Evolutionary conservation across 2,797 vertebrate species (phyloP).

Genomic region (Rhabdophis nuchalis): DNA sequence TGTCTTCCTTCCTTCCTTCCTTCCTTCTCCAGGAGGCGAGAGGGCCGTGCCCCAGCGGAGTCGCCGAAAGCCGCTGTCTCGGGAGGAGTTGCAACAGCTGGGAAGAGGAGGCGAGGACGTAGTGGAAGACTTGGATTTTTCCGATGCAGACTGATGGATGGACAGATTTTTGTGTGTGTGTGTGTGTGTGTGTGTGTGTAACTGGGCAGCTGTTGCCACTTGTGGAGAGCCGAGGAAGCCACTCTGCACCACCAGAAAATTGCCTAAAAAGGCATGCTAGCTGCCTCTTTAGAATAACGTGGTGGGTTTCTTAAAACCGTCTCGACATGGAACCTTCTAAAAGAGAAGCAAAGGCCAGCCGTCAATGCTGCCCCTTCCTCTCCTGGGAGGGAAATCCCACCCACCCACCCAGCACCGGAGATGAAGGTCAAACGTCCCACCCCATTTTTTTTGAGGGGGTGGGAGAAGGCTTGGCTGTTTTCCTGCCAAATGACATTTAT

Average conservation of each 20-base stretch:
- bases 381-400: not conserved
- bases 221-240: not conserved
- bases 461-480: not conserved
- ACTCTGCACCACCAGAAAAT: not conserved
- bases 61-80: constrained; percentile 56
- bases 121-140: constrained; percentile 88
- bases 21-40: constrained; percentile 43
- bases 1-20: constrained; percentile 53
- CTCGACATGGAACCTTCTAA: not conserved
- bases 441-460: not conserved
- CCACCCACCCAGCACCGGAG: not conserved
- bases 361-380: not conserved
- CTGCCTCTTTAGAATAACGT: not conserved
- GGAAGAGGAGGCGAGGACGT: constrained; percentile 84
- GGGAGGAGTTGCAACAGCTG: constrained; percentile 77
- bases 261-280: not conserved
- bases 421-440: not conserved
- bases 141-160: constrained; percentile 84
- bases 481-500: not conserved
- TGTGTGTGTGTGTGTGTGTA: too few species aligned
- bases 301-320: not conserved
- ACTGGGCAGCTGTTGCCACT: not conserved
- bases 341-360: not conserved
- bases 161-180: constrained; percentile 41
- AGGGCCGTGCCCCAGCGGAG: constrained; percentile 10